Base-by-base conservation (phyloP, 2,888 invertebrate species). In the Chloroclystis v-ata region DNA sequence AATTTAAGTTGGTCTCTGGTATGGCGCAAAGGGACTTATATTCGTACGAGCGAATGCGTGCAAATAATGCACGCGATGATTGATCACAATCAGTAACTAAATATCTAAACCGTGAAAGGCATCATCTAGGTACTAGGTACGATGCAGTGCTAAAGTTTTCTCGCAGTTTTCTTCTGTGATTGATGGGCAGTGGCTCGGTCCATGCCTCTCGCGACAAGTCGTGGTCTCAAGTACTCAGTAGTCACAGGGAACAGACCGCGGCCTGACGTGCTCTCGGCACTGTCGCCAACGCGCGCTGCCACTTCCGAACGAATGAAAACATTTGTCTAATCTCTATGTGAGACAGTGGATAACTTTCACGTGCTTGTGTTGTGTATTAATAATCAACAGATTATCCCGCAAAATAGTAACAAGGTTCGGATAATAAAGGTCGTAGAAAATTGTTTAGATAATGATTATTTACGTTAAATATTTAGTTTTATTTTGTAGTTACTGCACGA, bases 241-340 rank as follows among this genome's bases (percentile, higher is more conserved):
- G 59, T 65, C 65, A 51, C 52, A 65, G 69, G 72, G 69, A 56
- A 49, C 56, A 72, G 71, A 67, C 59, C 68, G 79, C 72, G 73
- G 69, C 56, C 65, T 57, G 73, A 82, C 82, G 83, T 75, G 53
- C 54, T 25, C 59, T 68, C 62, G 62, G 65, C 63, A 60, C 61
- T 48, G 54, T 51, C 53, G 48, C 37, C 63, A 59, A 48, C 72
- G 69, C 73, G 72, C 75, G 75, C 67, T 63, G 60, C 47, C 38
- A 49, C 55, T 59, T 49, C 48, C 43, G 32, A 51, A 56, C 47
- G 61, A 57, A 54, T 52, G 32, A 44, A 37, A 32, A 32, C 5
- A 30, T 47, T 40, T 20, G 44, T 54, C 11, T 51, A 53, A 20
- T 16, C 14, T 33, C n/a, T 35, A 11, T 20, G 10, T 35, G 7